Base-by-base conservation (phyloP, 2,888 invertebrate genomes). In the Diaphora mendica region DNA sequence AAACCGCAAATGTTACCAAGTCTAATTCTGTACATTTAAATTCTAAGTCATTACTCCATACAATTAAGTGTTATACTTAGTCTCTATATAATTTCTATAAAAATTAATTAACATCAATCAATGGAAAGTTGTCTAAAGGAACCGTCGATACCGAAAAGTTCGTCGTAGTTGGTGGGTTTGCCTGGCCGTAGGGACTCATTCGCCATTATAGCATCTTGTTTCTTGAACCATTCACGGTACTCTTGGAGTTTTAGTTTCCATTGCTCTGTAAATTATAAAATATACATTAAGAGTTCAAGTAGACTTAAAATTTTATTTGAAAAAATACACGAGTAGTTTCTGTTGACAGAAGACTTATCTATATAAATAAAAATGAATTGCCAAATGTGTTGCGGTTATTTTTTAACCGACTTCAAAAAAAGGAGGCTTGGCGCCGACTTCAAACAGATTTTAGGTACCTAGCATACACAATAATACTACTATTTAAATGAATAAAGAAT, bases 121-220 rank as follows among this genome's bases (percentile, higher is more conserved):
- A 98, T 98, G 75, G 97, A 94, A 65, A 98, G 93, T 90, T 98
- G 98, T 85, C 98, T 96, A 92, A 98, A 98, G 68, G 98, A 98
- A 70, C 98, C 98, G 86, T 98, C 98, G 87, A 98, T 96, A 8
- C 98, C 98, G 85, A 98, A 98, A 0, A 98, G 94, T 87, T 98
- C 98, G 81, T 98, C 98, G 83, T 97, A 97, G 81, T 98, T 98
- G 86, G 98, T 98, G 73, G 98, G 98, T 86, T 97, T 97, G 64
- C 98, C 98, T 0, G 98, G 98, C 82, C 98, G 96, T 70, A 97
- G 96, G 0, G 97, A 94, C 90, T 98, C 98, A 88, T 98, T 97
- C 4, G 98, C 97, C 85, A 97, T 97, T 67, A 98, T 92, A 3
- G 95, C 92, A 88, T 98, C 98, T 86, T 98, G 98, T 7, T 96